phyloP scores from a whole-genome alignment of 2,113 vertebrate species.

The Oxyura jamaicensis region DNA sequence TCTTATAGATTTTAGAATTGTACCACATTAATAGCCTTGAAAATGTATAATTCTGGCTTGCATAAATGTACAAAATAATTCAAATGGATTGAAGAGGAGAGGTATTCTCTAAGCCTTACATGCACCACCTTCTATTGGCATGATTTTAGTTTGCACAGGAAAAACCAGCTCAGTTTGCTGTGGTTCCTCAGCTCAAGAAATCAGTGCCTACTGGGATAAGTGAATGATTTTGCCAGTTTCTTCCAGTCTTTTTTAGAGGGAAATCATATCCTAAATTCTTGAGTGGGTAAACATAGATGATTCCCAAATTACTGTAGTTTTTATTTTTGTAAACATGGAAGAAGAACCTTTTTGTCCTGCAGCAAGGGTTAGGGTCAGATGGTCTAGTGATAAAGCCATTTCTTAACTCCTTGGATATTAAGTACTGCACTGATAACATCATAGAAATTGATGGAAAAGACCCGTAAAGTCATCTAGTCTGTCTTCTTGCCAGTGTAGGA shows the following conservation, averaged over 20 bases:
- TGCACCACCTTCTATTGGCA: accelerated
- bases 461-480: background rate
- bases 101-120: background rate
- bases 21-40: background rate
- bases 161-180: background rate
- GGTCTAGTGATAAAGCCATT: background rate
- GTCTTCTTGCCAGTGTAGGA: background rate
- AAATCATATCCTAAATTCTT: background rate
- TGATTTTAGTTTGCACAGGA: background rate
- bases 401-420: background rate
- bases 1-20: background rate
- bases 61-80: background rate
- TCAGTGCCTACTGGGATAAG: background rate
- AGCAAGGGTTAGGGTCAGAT: background rate
- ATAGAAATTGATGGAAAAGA: background rate
- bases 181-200: background rate
- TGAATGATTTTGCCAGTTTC: background rate
- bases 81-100: background rate
- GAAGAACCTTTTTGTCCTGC: background rate
- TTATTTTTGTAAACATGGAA: background rate
- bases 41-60: background rate
- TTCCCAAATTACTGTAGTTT: background rate
- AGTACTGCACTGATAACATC: background rate
- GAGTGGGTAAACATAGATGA: background rate
- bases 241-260: background rate